These are phyloP conservation scores for Oreortyx pictus DNA, from an alignment of 2,797 vertebrate genomes.

Conservation along the genomic window DNA sequence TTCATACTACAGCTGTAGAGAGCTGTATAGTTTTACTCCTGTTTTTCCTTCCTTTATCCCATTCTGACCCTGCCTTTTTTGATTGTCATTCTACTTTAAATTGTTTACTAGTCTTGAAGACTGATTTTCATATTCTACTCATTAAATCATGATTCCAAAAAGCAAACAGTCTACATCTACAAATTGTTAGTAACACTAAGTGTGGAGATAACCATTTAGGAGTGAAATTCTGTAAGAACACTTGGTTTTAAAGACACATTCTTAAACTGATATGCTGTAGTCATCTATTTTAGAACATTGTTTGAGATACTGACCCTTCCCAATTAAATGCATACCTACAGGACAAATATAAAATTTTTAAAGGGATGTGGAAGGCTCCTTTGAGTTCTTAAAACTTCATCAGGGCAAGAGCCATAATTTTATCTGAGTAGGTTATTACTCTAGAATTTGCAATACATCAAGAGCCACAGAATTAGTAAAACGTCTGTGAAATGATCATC, in stretches of 20 bases:
- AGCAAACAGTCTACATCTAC: not conserved
- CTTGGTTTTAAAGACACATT: not conserved
- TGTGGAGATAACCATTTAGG: fast-evolving
- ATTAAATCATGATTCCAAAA: not conserved
- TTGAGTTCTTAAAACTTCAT: not conserved
- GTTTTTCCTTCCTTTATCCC: not conserved
- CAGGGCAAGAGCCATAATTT: not conserved
- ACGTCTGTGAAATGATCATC: not conserved
- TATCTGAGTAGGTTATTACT: not conserved
- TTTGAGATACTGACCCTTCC: not conserved
- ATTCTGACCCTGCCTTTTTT: not conserved
- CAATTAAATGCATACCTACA: not conserved
- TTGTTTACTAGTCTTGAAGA: not conserved
- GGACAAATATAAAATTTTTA: not conserved
- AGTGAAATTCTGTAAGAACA: not conserved
- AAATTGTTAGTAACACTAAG: not conserved
- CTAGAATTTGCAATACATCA: not conserved
- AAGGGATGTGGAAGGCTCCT: not conserved
- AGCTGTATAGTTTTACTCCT: not conserved
- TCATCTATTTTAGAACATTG: not conserved
- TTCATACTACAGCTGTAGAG: not conserved
- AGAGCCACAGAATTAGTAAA: not conserved
- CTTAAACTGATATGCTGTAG: not conserved
- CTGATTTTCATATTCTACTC: not conserved
- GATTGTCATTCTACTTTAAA: not conserved